These are phyloP conservation scores for Alsophila aescularia DNA, from an alignment of 2,888 invertebrate genomes.

Conservation along the genomic window DNA sequence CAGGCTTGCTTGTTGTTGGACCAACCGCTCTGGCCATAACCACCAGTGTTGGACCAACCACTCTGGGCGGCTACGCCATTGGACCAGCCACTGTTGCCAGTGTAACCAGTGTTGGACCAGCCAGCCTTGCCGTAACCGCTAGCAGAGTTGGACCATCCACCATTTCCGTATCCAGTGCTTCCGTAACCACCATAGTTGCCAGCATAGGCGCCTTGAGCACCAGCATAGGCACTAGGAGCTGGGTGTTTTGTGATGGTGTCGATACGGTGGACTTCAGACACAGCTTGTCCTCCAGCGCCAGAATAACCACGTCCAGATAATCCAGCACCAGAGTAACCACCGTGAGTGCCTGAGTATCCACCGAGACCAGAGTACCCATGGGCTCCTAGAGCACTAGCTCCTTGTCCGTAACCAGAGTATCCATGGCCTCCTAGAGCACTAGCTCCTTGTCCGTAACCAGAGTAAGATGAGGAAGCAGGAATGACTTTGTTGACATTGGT, in stretches of 20 bases:
- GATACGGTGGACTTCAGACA: slow-evolving; percentile 42
- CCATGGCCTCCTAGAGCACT: slow-evolving; percentile 27
- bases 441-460: slow-evolving; percentile 29
- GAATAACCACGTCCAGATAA: slow-evolving; percentile 9
- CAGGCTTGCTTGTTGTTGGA: slow-evolving; percentile 29
- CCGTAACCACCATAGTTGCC: slow-evolving; percentile 29
- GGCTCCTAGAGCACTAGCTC: slow-evolving; percentile 27
- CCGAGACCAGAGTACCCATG: slow-evolving; percentile 18
- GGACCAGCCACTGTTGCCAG: slow-evolving; percentile 20
- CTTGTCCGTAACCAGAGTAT: slow-evolving; percentile 25
- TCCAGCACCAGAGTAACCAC: slow-evolving; percentile 22
- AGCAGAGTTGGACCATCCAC: slow-evolving; percentile 25
- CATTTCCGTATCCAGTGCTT: slow-evolving; percentile 10
- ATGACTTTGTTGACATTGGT: slow-evolving; percentile 46
- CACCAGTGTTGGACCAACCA: slow-evolving; percentile 20
- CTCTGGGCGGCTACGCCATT: slow-evolving; percentile 13
- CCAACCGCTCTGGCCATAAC: slow-evolving; percentile 21
- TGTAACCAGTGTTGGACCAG: slow-evolving; percentile 19
- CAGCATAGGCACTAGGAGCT: slow-evolving; percentile 21
- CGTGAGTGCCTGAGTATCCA: slow-evolving; percentile 29
- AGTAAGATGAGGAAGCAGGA: slow-evolving; percentile 36
- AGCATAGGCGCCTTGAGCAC: neutral
- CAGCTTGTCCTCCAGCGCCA: slow-evolving; percentile 39
- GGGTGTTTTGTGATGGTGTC: slow-evolving; percentile 31
- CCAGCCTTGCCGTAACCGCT: slow-evolving; percentile 26